Evolutionary conservation across 2,113 vertebrate species (phyloP).

Genomic region (Dicaeum eximium): DNA sequence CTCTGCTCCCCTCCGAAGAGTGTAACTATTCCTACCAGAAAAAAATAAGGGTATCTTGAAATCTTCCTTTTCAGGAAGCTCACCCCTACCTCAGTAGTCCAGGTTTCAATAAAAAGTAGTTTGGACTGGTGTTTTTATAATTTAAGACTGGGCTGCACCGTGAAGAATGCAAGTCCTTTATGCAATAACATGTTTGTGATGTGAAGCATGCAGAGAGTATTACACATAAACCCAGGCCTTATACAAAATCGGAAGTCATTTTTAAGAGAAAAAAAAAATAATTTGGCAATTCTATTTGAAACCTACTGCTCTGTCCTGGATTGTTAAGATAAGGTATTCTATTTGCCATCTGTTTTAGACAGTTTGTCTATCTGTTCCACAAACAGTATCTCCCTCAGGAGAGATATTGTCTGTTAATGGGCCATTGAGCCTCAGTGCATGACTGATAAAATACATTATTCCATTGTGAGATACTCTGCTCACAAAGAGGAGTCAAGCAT

Average conservation of each 20-base stretch:
- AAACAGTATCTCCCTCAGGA: too few relatives aligned
- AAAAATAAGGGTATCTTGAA: not conserved
- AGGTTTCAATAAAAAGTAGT: not conserved
- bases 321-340: too few relatives aligned
- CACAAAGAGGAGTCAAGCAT: too few relatives aligned
- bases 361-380: too few relatives aligned
- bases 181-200: not conserved
- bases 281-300: not conserved
- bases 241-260: not conserved
- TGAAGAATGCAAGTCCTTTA: not conserved
- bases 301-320: accelerated
- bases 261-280: not conserved
- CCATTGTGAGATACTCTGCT: too few relatives aligned
- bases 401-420: too few relatives aligned
- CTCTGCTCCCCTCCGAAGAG: not conserved
- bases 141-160: not conserved
- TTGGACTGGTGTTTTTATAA: not conserved
- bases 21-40: not conserved
- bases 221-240: not conserved
- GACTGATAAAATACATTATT: too few relatives aligned
- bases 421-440: too few relatives aligned
- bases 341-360: too few relatives aligned
- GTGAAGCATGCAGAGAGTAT: not conserved
- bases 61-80: not conserved
- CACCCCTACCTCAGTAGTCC: not conserved